These are phyloP conservation scores for Sminthopsis crassicaudata DNA, from an alignment of 2,113 vertebrate species.

Conservation along the genomic window DNA sequence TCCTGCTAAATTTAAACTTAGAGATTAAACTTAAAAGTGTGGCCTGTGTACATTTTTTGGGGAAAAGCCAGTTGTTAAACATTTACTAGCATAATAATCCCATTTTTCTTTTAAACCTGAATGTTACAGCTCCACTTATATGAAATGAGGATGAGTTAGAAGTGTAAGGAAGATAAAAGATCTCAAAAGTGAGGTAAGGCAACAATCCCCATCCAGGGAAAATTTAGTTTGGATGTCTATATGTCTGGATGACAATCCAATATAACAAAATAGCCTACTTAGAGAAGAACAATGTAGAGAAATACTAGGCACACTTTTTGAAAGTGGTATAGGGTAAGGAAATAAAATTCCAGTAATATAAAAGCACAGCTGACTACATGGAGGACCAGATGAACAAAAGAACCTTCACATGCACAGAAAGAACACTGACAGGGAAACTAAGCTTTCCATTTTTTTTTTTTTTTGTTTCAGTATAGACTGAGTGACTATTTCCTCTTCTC, in stretches of 20 bases:
- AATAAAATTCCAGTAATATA: constrained; percentile 55
- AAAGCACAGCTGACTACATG: constrained; percentile 43
- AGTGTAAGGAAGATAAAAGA: constrained; percentile 13
- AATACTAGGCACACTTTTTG: constrained; percentile 41
- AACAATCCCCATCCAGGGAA: background rate
- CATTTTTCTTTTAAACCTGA: constrained; percentile 26
- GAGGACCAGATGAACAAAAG: constrained; percentile 59
- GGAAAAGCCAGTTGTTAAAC: background rate
- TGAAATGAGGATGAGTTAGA: constrained; percentile 42
- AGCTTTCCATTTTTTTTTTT: constrained; percentile 56
- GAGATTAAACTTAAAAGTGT: background rate
- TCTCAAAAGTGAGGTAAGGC: background rate
- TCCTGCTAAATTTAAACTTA: background rate
- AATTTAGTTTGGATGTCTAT: constrained; percentile 22
- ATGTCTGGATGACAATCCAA: constrained; percentile 35
- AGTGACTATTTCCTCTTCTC: constrained; percentile 67
- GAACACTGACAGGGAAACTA: background rate
- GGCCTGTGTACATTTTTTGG: background rate
- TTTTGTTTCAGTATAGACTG: constrained; percentile 65
- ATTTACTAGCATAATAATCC: background rate
- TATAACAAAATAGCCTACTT: constrained; percentile 20
- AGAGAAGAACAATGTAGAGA: constrained; percentile 45
- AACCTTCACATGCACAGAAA: constrained; percentile 40
- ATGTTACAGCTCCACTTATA: constrained; percentile 5
- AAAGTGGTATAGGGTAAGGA: constrained; percentile 51